phyloP scores from a whole-genome alignment of 2,888 invertebrate genomes.

The Hipparchia semele region DNA sequence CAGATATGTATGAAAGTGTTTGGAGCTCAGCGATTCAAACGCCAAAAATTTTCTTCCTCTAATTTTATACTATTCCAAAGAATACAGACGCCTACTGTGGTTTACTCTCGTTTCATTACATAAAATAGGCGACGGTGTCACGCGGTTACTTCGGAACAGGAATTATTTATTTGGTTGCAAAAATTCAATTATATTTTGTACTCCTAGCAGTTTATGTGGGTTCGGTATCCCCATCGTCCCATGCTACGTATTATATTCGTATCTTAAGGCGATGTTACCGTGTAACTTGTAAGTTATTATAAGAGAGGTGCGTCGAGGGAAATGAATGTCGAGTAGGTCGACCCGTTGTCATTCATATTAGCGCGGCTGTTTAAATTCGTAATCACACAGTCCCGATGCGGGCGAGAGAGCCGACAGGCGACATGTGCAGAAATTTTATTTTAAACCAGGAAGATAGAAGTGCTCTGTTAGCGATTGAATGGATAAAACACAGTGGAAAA shows the following conservation, averaged over 20 bases:
- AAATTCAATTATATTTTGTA: constrained; percentile 43
- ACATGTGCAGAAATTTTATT: constrained; percentile 45
- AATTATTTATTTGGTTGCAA: constrained; percentile 40
- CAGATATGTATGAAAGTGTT: constrained; percentile 78
- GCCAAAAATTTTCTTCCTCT: constrained; percentile 68
- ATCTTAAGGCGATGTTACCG: constrained; percentile 77
- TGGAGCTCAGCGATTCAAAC: constrained; percentile 68
- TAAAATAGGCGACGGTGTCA: constrained; percentile 48
- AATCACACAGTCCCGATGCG: constrained; percentile 74
- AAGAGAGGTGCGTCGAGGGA: constrained; percentile 81
- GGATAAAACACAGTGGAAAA: background rate
- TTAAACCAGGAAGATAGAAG: constrained; percentile 5
- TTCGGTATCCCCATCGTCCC: constrained; percentile 50
- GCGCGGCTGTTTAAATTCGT: constrained; percentile 80
- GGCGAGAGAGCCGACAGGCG: constrained; percentile 56
- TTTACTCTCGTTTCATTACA: constrained; percentile 44
- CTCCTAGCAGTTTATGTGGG: constrained; percentile 40
- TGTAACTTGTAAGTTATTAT: constrained; percentile 81
- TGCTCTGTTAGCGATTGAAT: background rate
- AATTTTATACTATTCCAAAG: constrained; percentile 68
- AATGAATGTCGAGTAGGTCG: constrained; percentile 82
- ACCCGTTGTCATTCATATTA: constrained; percentile 83
- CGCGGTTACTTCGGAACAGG: constrained; percentile 40
- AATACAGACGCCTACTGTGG: constrained; percentile 40
- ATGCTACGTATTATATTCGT: constrained; percentile 52